These are phyloP conservation scores for Cottoperca gobio DNA, from an alignment of 2,797 vertebrate species.

Conservation along the genomic window DNA sequence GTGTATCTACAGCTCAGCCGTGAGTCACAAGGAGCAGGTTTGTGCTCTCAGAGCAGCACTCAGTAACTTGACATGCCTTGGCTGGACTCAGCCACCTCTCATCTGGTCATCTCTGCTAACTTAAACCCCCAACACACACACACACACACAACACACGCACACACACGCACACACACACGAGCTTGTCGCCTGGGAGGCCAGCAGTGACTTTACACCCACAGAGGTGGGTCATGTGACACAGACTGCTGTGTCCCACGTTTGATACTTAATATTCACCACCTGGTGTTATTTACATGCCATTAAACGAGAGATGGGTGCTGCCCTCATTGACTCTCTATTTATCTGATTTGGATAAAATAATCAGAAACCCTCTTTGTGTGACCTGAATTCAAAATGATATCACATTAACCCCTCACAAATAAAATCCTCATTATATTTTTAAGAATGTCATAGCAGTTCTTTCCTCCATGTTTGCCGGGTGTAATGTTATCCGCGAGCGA, in stretches of 20 bases:
- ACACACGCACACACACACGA: constrained; percentile 40
- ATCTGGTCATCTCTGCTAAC: constrained; percentile 69
- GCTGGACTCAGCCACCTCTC: constrained; percentile 64
- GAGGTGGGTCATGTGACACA: constrained; percentile 77
- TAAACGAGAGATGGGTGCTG: constrained; percentile 65
- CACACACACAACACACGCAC: constrained; percentile 45
- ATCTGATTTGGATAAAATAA: constrained; percentile 42
- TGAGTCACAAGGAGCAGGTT: constrained; percentile 31
- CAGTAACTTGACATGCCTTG: constrained; percentile 73
- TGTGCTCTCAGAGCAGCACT: constrained; percentile 29
- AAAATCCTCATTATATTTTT: constrained; percentile 11
- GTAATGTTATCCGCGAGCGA: constrained; percentile 77
- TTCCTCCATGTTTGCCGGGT: constrained; percentile 46
- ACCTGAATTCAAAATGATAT: not conserved
- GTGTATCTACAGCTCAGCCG: constrained; percentile 51
- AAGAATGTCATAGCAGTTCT: constrained; percentile 21
- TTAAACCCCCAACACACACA: constrained; percentile 27
- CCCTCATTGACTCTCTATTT: constrained; percentile 38
- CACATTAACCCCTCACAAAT: not conserved
- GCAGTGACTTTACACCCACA: constrained; percentile 77
- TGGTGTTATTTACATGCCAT: constrained; percentile 85
- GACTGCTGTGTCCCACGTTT: constrained; percentile 73
- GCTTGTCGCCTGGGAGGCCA: constrained; percentile 69
- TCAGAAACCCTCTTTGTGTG: constrained; percentile 13
- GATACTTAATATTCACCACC: constrained; percentile 85